Percentiles rank a stretch among this genome's conserved stretches.
These are phyloP conservation scores for Papilio glaucus DNA, from an alignment of 1,140 invertebrate species.

Conservation along the genomic window DNA sequence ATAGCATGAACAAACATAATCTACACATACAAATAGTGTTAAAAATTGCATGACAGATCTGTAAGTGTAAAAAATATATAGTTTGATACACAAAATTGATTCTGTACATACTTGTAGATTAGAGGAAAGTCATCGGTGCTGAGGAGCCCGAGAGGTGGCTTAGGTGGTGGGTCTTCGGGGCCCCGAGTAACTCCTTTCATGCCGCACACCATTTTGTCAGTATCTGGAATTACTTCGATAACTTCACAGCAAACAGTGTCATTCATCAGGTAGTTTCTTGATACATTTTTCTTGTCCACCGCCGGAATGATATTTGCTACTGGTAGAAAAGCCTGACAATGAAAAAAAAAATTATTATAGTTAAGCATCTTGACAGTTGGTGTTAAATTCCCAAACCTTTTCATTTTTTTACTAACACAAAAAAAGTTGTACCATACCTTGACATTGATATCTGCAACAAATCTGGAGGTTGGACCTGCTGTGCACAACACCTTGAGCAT, in stretches of 20 bases:
- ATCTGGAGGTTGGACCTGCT: slow-evolving; percentile 89
- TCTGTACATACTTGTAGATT: slow-evolving; percentile 91
- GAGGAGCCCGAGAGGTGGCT: slow-evolving; percentile 91
- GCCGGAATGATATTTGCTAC: slow-evolving; percentile 89
- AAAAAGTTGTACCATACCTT: slow-evolving; percentile 84
- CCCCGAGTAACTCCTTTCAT: slow-evolving; percentile 90
- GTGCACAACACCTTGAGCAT: slow-evolving; percentile 93
- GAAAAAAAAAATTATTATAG: slow-evolving; percentile 24
- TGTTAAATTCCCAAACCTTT: background rate
- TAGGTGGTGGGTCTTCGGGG: slow-evolving; percentile 86
- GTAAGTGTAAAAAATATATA: slow-evolving; percentile 65
- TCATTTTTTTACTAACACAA: background rate
- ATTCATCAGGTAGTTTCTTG: slow-evolving; percentile 90
- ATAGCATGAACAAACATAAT: slow-evolving; percentile 46
- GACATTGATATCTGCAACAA: slow-evolving; percentile 92
- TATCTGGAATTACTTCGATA: slow-evolving; percentile 92
- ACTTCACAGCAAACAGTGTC: slow-evolving; percentile 95
- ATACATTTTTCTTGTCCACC: slow-evolving; percentile 91
- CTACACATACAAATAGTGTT: slow-evolving; percentile 50
- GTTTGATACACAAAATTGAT: slow-evolving; percentile 38
- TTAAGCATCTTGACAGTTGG: background rate
- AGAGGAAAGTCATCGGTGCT: slow-evolving; percentile 93
- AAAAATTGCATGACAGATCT: slow-evolving; percentile 55
- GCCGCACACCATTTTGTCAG: slow-evolving; percentile 93
- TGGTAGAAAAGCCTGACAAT: slow-evolving; percentile 86